Evolutionary conservation across 2,888 invertebrate genomes (phyloP), one percentile per base, ranked within the genome.

Genomic region (Prenolepis imparis): DNA sequence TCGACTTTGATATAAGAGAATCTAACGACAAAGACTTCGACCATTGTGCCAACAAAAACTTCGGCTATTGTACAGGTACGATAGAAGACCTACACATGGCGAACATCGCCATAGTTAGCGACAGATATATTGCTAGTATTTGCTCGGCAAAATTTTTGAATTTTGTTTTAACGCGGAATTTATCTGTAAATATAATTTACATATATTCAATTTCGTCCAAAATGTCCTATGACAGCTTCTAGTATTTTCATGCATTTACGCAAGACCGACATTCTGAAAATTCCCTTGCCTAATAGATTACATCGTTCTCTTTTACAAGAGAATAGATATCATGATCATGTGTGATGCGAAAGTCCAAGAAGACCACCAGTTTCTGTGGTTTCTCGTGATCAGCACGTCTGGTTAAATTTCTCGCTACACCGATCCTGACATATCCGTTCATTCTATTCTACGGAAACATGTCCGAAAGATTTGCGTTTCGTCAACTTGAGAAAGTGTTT

Each of bases 401-500:
- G 99, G 99, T 96, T 98, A 44, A 98, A 98, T 90, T 98, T 95
- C 97, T 98, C 95, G 97, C 98, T 94, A 98, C 98, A 73, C 97
- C 97, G 93, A 96, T 98, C 82, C 95, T 99, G 0, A 97, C 99
- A 97, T 99, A 98, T 97, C 96, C 98, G 8, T 99, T 99, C 94
- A 99, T 98, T 98, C 92, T 98, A 99, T 98, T 98, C 92, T 98
- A 98, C 94, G 98, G 97, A 92, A 98, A 99, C 94, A 98, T 98
- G 94, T 95, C 97, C 11, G 98, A 98, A 81, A 98, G 98, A 98
- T 92, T 98, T 98, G 93, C 96, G 99, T 18, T 98, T 98, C 93
- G 98, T 98, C 93, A 98, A 97, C 63, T 95, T 99, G 73, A 99
- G 98, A 94, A 99, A 99, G 94, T 98, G 98, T 93, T 96, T 99